A percentile compares a stretch with the other conserved stretches of the same genome.
Conservation (phyloP, 2,113 vertebrate species). For the Chloebia gouldiae region DNA sequence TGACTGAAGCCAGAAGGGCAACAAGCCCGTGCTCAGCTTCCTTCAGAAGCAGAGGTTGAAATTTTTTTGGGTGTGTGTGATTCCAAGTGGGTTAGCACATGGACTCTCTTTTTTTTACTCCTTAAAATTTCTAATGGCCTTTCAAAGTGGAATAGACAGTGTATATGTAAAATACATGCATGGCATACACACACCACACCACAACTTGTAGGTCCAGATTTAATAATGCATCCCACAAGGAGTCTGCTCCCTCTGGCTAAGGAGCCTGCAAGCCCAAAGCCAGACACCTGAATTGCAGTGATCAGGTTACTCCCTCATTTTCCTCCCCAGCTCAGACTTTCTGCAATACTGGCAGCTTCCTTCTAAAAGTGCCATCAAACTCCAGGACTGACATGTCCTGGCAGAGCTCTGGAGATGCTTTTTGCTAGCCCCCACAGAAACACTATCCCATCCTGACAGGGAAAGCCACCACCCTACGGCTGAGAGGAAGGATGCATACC, state of each 20-base stretch:
- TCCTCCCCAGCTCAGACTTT: not conserved
- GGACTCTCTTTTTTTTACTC: not conserved
- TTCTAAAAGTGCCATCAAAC: not conserved
- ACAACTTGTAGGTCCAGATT: not conserved
- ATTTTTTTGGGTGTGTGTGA: accelerated
- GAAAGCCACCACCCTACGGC: not conserved
- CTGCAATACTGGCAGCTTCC: not conserved
- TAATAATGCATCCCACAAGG: not conserved
- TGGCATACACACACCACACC: accelerated
- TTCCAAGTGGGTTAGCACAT: not conserved
- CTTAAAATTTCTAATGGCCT: not conserved
- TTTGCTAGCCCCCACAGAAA: not conserved
- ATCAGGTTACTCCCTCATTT: not conserved
- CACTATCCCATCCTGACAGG: not conserved
- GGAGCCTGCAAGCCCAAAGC: not conserved
- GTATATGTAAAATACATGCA: accelerated
- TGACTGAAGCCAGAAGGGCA: not conserved
- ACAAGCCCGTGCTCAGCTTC: not conserved
- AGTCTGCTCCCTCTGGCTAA: not conserved
- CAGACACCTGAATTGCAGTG: not conserved
- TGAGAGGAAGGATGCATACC: not conserved
- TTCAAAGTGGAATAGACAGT: not conserved
- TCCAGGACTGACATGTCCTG: not conserved
- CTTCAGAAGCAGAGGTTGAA: not conserved
- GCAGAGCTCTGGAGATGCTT: not conserved